Conservation (phyloP, 2,797 vertebrate genomes). For the Echiichthys vipera region DNA sequence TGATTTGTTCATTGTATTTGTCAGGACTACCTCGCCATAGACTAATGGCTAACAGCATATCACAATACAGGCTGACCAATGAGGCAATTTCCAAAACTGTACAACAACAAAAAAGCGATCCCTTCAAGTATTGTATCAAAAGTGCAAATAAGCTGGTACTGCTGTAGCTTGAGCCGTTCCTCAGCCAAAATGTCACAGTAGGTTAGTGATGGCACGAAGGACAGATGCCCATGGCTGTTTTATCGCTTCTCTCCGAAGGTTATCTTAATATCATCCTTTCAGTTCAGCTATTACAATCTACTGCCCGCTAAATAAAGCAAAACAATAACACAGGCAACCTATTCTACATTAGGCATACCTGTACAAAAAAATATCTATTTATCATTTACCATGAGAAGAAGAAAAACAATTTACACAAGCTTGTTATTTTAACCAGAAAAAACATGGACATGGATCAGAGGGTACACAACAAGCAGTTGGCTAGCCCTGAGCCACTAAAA, state of each 20-base stretch:
- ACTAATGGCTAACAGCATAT: conserved; percentile 60
- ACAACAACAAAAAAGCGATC: conserved; percentile 36
- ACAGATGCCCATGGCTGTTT: conserved; percentile 69
- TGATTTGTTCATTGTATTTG: conserved; percentile 79
- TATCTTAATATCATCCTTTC: conserved; percentile 76
- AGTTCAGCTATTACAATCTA: conserved; percentile 62
- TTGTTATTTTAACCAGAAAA: conserved; percentile 53
- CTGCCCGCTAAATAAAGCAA: conserved; percentile 48
- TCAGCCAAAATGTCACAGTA: conserved; percentile 78
- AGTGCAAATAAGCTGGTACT: conserved; percentile 69
- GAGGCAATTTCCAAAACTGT: conserved; percentile 31
- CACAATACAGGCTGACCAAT: conserved; percentile 52
- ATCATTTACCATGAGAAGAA: conserved; percentile 28
- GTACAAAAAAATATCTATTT: conserved; percentile 25
- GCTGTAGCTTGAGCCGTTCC: conserved; percentile 66
- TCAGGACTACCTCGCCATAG: conserved; percentile 63
- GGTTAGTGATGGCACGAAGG: conserved; percentile 78
- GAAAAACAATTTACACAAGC: conserved; percentile 4
- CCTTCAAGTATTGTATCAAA: conserved; percentile 56
- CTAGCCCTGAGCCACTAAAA: conserved; percentile 71
- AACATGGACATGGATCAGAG: conserved; percentile 43
- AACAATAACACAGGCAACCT: conserved; percentile 49
- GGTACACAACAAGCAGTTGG: conserved; percentile 54
- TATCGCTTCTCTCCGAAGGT: conserved; percentile 80
- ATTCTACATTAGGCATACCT: neutral